Evolutionary conservation across 2,888 invertebrate species (phyloP), one percentile per base, ranked within the genome.

Genomic region (Lepidonotus clava): DNA sequence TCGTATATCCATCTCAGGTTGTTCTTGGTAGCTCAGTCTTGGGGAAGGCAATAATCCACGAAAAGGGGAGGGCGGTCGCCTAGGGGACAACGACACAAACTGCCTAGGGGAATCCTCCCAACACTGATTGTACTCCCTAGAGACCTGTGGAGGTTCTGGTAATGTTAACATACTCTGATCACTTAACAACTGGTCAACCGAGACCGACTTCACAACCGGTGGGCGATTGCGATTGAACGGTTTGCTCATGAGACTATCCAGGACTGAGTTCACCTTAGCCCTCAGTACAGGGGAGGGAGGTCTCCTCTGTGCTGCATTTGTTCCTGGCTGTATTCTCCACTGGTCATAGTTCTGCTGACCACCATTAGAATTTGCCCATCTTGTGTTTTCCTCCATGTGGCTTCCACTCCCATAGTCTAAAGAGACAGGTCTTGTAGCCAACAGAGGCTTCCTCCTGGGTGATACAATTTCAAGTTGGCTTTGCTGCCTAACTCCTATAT

Each of bases 191-290:
- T 61, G 24, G 61, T 61, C 61, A 1, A 24, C 61, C 1, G 61
- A 61, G 61, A 61, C 28, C 11, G 61, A 61, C 24, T 32, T 18
- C 28, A 32, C 28, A 28, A 28, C 28, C 14, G 61, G 61, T 28
- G 61, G 2, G 4, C 28, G 61, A 24, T 32, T 24, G 11, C 28
- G 24, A 61, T 11, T 38, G 1, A 38, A n/a, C 1, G 76, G 76
- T 40, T 40, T 36, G 18, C 38, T 76, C 36, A 76, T 76, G 38
- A 76, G 40, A 4, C 38, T 76, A 21, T 76, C 76, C 28, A 76
- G 28, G n/a, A 76, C 76, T 38, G 76, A 76, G 18, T 76, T 76
- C 38, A 76, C 76, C 76, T 76, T 76, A 36, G 76, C 76, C 18
- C 76, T 76, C 36, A 76, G 36, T 18, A 76, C 38, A 76, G 76